Base-by-base conservation (phyloP, 2,797 vertebrate genomes). In the Premnoplex brunnescens region DNA sequence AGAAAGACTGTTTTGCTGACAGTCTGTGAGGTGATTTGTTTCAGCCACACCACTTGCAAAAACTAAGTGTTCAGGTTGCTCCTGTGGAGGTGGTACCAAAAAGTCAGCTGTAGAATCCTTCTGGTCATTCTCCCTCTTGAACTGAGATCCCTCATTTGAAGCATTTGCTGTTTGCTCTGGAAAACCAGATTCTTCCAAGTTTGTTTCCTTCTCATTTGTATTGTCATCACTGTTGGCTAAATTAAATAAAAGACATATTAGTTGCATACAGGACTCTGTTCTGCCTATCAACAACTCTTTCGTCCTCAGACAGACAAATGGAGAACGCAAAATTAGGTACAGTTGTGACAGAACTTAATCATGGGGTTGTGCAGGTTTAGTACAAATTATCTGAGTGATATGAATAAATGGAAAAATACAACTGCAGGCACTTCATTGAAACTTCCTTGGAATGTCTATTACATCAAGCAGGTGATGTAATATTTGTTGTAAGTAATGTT, bases 271-370 rank as follows among this genome's bases (percentile, higher is more conserved):
- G 44, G n/a, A 64, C 14, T 48, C 23, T 9, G 12, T 10, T 73
- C n/a, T 27, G 34, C 9, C 76, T 76, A 55, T 19, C 64, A 89
- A 97, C 87, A 97, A 79, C 91, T 91, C 95, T 71, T 97, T 98
- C 96, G 95, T 94, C 97, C 97, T 96, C 89, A 97, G 98, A 99
- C 98, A 98, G 98, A 99, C 98, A 98, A 98, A 99, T 99, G 99
- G 97, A 98, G 66, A 98, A 98, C 98, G 97, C 88, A 97, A 97
- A 98, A 98, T 97, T 97, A 98, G 97, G 97, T 97, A 98, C 96
- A 92, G 97, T 92, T 92, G 97, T 98, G 98, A 98, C 96, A 98
- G 95, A 97, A 97, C 97, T 98, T 97, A 98, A 98, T 96, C 95
- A 99, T 99, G 99, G 91, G 94, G 95, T 97, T 97, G 97, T 97